These are phyloP conservation scores for Priocnemis perturbator DNA, from an alignment of 2,888 invertebrate species.

Conservation along the genomic window DNA sequence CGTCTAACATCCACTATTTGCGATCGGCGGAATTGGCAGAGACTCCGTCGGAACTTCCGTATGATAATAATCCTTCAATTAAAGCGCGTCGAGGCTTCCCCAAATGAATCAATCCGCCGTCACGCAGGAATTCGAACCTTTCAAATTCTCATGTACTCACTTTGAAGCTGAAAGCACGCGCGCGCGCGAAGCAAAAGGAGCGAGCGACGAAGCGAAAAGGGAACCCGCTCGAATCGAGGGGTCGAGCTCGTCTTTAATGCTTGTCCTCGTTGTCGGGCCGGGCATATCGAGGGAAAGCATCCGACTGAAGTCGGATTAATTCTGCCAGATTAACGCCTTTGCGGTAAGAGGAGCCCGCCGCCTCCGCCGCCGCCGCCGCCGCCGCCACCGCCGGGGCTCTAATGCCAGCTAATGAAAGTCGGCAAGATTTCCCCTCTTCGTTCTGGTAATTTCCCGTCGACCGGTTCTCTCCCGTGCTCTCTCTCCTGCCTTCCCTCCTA, in stretches of 20 bases:
- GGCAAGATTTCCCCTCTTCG: conserved; percentile 55
- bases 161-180: no score
- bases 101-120: no score
- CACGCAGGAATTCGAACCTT: no score
- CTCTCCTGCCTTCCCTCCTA: background rate
- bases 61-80: no score
- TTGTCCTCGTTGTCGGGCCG: conserved; percentile 42
- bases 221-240: conserved; percentile 44
- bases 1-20: no score
- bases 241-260: conserved; percentile 35
- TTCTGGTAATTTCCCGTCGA: conserved; percentile 11
- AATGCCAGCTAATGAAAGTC: conserved; percentile 68
- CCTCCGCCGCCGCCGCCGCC: conserved; percentile 38
- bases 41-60: no score
- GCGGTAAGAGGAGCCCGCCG: conserved; percentile 45
- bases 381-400: conserved; percentile 47
- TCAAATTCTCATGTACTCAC: no score
- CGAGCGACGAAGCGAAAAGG: conserved; percentile 24
- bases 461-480: conserved; percentile 17
- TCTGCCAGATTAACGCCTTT: conserved; percentile 72
- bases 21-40: no score
- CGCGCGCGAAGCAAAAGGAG: no score
- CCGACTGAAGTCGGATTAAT: conserved; percentile 69
- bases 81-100: no score
- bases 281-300: conserved; percentile 69